Conservation (phyloP, 2,113 vertebrate species). For the Aphyosemion australe region DNA sequence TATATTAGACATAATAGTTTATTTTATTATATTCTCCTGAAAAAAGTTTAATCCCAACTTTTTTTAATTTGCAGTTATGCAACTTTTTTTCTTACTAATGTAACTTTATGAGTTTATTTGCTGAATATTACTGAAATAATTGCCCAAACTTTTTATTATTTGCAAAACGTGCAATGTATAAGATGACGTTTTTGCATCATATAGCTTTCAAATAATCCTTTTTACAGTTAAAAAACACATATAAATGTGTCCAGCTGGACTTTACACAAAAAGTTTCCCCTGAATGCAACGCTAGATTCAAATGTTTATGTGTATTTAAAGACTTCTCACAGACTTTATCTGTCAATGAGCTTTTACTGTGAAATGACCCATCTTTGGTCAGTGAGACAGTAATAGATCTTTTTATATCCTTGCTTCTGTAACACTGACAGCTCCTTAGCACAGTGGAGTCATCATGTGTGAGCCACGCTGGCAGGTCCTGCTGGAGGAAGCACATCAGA, state of each 20-base stretch:
- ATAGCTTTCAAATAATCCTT: no score
- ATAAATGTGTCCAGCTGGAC: no score
- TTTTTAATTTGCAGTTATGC: no score
- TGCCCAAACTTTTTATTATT: no score
- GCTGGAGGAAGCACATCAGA: slow-evolving; percentile 50
- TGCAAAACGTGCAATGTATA: neutral
- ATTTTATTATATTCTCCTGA: no score
- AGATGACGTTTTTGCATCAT: neutral
- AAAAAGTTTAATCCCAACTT: no score
- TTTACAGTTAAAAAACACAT: no score
- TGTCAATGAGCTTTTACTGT: slow-evolving; percentile 39
- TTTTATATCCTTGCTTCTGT: slow-evolving; percentile 56
- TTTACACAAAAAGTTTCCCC: neutral
- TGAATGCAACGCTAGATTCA: neutral
- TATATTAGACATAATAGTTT: no score
- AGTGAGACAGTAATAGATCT: slow-evolving; percentile 55
- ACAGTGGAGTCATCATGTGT: slow-evolving; percentile 52
- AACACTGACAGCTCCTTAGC: slow-evolving; percentile 58
- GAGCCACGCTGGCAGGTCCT: slow-evolving; percentile 53
- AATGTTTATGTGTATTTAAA: neutral
- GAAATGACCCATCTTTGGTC: slow-evolving; percentile 27
- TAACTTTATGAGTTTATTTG: no score
- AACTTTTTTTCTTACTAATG: no score
- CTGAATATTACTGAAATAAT: no score
- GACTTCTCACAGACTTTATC: slow-evolving; percentile 20